A percentile compares a stretch with the other conserved stretches of the same genome.
phyloP scores from a whole-genome alignment of 2,113 vertebrate species.

The Callaeas wilsoni region DNA sequence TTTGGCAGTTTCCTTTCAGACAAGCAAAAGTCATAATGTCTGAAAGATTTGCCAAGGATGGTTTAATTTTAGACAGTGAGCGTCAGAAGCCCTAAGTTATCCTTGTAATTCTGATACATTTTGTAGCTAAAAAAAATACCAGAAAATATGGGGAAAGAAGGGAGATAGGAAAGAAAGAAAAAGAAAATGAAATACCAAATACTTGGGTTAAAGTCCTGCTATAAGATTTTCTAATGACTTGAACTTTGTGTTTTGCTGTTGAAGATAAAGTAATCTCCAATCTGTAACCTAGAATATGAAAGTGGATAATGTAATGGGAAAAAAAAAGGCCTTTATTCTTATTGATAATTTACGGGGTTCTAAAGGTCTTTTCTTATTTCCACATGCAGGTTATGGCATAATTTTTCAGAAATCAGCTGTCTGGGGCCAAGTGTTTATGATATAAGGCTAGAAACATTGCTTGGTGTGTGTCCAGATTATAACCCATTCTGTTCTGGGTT shows the following conservation, averaged over 20 bases:
- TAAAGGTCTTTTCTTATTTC: not conserved
- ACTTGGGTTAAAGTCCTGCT: not conserved
- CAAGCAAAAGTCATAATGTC: not conserved
- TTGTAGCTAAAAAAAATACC: not conserved
- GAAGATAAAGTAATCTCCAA: not conserved
- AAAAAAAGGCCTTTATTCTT: not conserved
- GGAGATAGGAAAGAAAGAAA: not conserved
- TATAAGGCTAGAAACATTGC: not conserved
- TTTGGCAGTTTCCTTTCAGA: not conserved
- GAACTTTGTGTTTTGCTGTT: not conserved
- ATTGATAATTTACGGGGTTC: not conserved
- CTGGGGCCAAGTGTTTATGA: not conserved
- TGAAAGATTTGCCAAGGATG: not conserved
- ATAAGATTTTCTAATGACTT: not conserved
- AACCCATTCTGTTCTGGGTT: not conserved
- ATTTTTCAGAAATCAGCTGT: not conserved
- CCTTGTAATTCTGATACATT: not conserved
- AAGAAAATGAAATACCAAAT: not conserved
- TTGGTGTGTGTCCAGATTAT: not conserved
- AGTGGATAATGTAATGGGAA: not conserved
- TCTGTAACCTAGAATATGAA: not conserved
- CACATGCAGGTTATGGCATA: not conserved
- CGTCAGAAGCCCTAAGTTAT: not conserved
- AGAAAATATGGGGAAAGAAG: not conserved
- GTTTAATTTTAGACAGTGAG: not conserved